These are phyloP conservation scores for Brachypalpus laphriformis DNA, from an alignment of 2,888 invertebrate species.

Conservation along the genomic window DNA sequence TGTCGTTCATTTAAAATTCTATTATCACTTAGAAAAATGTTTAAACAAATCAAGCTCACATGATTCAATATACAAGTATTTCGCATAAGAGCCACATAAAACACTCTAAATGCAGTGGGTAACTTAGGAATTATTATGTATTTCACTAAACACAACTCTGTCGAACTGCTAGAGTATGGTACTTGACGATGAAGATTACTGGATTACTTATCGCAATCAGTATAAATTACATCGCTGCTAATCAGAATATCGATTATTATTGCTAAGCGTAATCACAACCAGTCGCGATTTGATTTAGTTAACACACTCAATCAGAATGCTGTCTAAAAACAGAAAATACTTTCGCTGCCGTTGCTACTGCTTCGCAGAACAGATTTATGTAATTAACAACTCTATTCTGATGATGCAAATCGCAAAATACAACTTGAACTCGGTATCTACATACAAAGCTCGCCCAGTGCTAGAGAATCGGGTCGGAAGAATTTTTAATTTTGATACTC, in stretches of 20 bases:
- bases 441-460: background rate
- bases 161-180: background rate
- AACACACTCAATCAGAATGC: background rate
- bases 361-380: background rate
- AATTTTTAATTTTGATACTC: background rate
- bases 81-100: background rate
- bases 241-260: background rate
- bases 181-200: background rate
- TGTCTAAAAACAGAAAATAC: background rate
- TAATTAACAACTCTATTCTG: slow-evolving; percentile 40
- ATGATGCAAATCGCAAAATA: slow-evolving; percentile 20
- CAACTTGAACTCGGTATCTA: background rate
- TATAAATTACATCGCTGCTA: background rate
- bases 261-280: background rate
- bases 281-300: background rate
- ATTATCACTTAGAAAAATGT: background rate
- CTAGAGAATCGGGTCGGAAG: background rate
- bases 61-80: slow-evolving; percentile 10
- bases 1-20: background rate
- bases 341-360: background rate
- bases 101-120: background rate
- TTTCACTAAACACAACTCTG: background rate
- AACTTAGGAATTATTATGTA: no score
- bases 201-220: background rate
- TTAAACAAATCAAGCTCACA: slow-evolving; percentile 8